A percentile compares a stretch with the other conserved stretches of the same genome.
These are phyloP conservation scores for Cynopterus brachyotis DNA, from an alignment of 2,113 vertebrate genomes.

Conservation along the genomic window DNA sequence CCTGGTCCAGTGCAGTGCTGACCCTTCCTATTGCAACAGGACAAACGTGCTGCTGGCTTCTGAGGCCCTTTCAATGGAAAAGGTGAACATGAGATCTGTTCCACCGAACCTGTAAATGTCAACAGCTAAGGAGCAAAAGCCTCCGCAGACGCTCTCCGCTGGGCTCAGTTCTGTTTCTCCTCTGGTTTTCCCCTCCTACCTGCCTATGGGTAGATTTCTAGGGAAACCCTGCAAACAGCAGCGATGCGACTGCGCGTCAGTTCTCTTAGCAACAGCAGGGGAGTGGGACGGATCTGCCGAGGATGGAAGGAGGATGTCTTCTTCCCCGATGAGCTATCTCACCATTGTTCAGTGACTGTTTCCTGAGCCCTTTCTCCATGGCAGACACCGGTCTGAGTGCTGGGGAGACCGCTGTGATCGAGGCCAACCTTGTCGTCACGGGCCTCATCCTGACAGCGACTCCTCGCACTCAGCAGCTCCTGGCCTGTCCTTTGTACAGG, in stretches of 20 bases:
- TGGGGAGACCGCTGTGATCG: background rate
- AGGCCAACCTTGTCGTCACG: background rate
- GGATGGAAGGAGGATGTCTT: background rate
- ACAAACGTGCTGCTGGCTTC: background rate
- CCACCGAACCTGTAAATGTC: background rate
- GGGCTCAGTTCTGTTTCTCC: background rate
- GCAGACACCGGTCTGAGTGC: background rate
- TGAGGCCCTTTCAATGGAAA: background rate
- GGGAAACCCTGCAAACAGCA: background rate
- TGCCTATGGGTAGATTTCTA: background rate
- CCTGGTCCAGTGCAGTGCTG: no score
- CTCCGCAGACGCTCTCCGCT: background rate
- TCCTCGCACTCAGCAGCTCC: background rate
- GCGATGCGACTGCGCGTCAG: accelerated
- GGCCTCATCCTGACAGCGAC: background rate
- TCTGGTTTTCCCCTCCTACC: background rate
- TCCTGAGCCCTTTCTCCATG: background rate
- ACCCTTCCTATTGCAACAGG: no score
- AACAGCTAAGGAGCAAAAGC: background rate
- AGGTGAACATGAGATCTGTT: accelerated
- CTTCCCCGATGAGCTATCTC: no score
- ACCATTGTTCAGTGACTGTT: background rate
- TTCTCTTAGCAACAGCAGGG: background rate
- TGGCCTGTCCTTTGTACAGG: background rate
- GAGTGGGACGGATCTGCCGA: background rate